Conservation (phyloP, 1,140 invertebrate species). For the Bombus waltoni region DNA sequence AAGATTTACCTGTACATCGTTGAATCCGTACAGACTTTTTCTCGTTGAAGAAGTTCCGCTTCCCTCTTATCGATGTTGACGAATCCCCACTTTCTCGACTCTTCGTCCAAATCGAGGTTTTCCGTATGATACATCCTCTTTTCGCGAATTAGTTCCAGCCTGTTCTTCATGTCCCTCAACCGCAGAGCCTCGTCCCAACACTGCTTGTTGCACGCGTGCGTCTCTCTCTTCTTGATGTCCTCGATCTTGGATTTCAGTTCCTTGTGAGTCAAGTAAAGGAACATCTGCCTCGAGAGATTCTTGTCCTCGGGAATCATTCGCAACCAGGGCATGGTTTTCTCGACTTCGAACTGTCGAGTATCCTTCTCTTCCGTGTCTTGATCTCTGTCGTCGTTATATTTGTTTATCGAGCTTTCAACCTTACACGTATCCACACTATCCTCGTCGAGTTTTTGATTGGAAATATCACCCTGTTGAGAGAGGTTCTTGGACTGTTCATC, state of each 20-base stretch:
- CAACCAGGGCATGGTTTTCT: constrained; percentile 67
- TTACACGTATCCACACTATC: too few species aligned
- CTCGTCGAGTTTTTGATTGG: background rate
- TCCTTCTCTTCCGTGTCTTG: background rate
- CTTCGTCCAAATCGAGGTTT: constrained; percentile 69
- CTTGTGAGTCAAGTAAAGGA: constrained; percentile 74
- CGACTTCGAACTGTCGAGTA: constrained; percentile 57
- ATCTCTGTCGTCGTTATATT: background rate
- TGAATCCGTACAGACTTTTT: constrained; percentile 64
- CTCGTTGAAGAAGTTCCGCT: constrained; percentile 63
- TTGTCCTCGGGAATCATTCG: constrained; percentile 63
- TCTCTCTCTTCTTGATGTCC: constrained; percentile 72
- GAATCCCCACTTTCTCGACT: constrained; percentile 62
- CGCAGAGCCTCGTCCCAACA: constrained; percentile 76
- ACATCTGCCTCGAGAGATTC: constrained; percentile 74
- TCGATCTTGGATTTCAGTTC: constrained; percentile 73
- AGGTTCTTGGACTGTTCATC: background rate
- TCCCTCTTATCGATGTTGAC: constrained; percentile 68
- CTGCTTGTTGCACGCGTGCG: constrained; percentile 69
- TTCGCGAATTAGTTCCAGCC: constrained; percentile 71
- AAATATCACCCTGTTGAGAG: too few species aligned
- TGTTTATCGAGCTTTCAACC: background rate
- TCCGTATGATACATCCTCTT: constrained; percentile 71
- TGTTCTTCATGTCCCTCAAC: constrained; percentile 77
- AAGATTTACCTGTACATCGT: constrained; percentile 73